Evolutionary conservation across 2,113 vertebrate species (phyloP).

Genomic region (Macaca mulatta): DNA sequence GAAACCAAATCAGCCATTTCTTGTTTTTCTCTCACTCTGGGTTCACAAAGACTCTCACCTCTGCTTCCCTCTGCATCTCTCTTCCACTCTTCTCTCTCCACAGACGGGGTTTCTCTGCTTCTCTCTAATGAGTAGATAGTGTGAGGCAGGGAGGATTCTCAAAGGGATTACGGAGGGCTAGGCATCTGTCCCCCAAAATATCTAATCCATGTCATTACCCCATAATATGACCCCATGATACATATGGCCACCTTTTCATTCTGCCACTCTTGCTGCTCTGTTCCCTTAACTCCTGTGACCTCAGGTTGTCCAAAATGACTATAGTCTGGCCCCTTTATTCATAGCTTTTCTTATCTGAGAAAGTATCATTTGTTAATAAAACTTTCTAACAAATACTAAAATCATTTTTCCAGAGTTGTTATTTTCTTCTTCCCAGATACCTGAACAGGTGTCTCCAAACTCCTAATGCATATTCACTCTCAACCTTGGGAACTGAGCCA

Average conservation of each 20-base stretch:
- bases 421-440: background rate
- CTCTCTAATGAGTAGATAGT: background rate
- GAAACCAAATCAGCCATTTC: background rate
- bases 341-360: conserved; percentile 5
- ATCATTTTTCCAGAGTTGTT: background rate
- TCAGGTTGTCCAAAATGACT: background rate
- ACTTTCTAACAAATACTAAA: background rate
- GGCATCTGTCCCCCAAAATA: background rate
- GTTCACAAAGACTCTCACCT: background rate
- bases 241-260: background rate
- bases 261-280: background rate
- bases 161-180: background rate
- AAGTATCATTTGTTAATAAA: background rate
- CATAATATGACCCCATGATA: background rate
- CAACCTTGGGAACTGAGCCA: background rate
- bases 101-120: background rate
- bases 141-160: background rate
- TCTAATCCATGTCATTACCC: background rate
- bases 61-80: background rate
- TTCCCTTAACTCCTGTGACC: background rate
- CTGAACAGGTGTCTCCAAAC: background rate
- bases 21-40: background rate
- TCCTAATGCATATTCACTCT: background rate
- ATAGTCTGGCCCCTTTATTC: background rate
- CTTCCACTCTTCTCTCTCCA: background rate